A percentile compares a stretch with the other conserved stretches of the same genome.
phyloP scores from a whole-genome alignment of 2,888 invertebrate species.

The Abrostola tripartita region DNA sequence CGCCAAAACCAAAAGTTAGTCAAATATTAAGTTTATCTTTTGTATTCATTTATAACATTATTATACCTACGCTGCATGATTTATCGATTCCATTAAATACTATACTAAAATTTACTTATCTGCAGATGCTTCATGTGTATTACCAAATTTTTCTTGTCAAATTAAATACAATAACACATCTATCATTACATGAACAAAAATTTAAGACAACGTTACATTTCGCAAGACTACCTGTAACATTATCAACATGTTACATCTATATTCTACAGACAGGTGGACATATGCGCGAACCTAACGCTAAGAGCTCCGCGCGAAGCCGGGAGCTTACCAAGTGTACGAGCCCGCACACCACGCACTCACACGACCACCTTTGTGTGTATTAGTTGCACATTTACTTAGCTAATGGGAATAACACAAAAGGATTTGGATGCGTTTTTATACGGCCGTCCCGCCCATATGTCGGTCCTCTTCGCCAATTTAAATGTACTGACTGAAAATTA shows the following conservation, averaged over 20 bases:
- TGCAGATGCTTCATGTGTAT: no score
- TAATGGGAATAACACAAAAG: slow-evolving; percentile 20
- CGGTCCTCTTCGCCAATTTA: slow-evolving; percentile 4
- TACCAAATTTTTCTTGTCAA: no score
- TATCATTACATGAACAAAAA: no score
- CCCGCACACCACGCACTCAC: slow-evolving; percentile 34
- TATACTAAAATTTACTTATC: no score
- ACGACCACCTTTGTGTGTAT: slow-evolving; percentile 13
- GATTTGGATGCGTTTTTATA: slow-evolving; percentile 14
- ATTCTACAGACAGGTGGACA: slow-evolving; percentile 28
- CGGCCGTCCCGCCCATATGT: background rate
- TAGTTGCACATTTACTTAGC: slow-evolving; percentile 4
- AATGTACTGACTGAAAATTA: background rate
- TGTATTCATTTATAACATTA: no score
- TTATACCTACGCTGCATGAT: no score
- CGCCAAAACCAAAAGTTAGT: no score
- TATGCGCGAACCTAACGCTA: slow-evolving; percentile 28
- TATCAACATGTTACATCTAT: slow-evolving; percentile 34
- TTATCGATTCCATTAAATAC: no score
- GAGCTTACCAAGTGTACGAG: slow-evolving; percentile 24
- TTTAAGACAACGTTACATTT: background rate
- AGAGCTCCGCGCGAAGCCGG: slow-evolving; percentile 22
- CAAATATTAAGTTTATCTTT: no score
- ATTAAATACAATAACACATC: no score
- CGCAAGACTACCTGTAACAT: background rate